Evolutionary conservation across 2,113 vertebrate species (phyloP).

Genomic region (Tautogolabrus adspersus): DNA sequence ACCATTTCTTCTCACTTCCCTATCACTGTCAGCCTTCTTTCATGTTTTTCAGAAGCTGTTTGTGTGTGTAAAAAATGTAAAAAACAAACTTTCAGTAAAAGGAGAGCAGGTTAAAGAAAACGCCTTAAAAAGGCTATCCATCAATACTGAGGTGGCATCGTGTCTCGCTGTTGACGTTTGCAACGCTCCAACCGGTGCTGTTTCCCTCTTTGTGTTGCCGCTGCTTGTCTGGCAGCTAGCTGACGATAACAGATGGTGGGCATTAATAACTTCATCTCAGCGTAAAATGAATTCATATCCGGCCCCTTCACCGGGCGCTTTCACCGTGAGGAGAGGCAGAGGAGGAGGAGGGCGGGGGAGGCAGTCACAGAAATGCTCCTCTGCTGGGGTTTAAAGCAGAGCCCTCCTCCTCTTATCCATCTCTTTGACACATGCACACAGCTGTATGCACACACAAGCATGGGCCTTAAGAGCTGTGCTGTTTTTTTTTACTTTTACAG

Average conservation of each 20-base stretch:
- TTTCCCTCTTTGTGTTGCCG: conserved; percentile 47
- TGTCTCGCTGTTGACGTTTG: conserved; percentile 53
- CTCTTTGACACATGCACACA: conserved; percentile 43
- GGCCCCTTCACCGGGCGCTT: conserved; percentile 61
- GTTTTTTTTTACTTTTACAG: conserved; percentile 51
- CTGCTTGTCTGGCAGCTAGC: conserved; percentile 67
- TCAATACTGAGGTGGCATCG: conserved; percentile 43
- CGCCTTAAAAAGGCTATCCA: conserved; percentile 25
- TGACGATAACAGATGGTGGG: conserved; percentile 77
- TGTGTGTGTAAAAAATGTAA: conserved; percentile 15
- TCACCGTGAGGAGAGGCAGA: conserved; percentile 19
- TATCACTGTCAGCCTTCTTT: background rate
- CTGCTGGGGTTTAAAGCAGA: conserved; percentile 40
- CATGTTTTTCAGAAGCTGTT: background rate
- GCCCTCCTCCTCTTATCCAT: conserved; percentile 34
- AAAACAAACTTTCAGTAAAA: conserved; percentile 1
- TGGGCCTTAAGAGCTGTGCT: conserved; percentile 36
- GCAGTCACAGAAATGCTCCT: conserved; percentile 31
- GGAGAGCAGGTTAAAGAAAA: conserved; percentile 11
- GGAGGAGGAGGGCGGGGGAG: conserved; percentile 7
- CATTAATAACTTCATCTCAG: conserved; percentile 78
- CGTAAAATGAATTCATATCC: conserved; percentile 78
- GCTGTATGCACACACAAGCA: conserved; percentile 17
- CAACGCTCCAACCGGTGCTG: conserved; percentile 39
- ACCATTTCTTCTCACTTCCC: conserved; percentile 1